Conservation (phyloP, 2,797 vertebrate genomes). For the Hypotaenidia philippensis region DNA sequence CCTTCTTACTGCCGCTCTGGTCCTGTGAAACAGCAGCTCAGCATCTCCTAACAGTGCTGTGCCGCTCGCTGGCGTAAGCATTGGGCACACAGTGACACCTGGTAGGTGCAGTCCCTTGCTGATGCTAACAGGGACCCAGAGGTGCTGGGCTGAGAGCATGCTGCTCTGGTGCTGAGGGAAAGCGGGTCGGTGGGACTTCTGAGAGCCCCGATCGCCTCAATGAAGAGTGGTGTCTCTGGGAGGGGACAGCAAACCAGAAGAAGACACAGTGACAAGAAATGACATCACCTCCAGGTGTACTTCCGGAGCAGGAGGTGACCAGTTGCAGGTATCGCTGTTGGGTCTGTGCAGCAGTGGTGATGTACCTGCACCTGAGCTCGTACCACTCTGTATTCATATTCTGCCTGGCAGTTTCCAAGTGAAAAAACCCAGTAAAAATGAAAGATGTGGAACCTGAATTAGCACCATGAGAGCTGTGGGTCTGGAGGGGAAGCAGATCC, state of each 20-base stretch:
- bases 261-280: fast-evolving
- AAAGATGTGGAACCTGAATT: not conserved
- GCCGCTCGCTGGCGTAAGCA: fast-evolving
- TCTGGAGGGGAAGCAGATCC: not conserved
- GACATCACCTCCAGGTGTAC: fast-evolving
- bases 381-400: not conserved
- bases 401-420: not conserved
- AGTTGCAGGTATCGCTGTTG: fast-evolving
- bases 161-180: not conserved
- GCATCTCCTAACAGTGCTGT: fast-evolving
- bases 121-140: too few species aligned
- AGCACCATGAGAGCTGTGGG: not conserved
- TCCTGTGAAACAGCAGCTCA: not conserved
- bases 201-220: not conserved
- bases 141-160: too few species aligned
- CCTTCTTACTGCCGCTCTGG: not conserved
- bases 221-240: fast-evolving
- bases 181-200: fast-evolving
- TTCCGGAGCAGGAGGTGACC: not conserved
- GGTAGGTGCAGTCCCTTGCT: not conserved
- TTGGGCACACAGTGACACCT: not conserved
- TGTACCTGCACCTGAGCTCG: not conserved
- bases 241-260: not conserved
- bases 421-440: not conserved
- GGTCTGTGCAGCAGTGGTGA: not conserved